Conservation (phyloP, 1,140 invertebrate species). For the Rhagoletis zephyria region DNA sequence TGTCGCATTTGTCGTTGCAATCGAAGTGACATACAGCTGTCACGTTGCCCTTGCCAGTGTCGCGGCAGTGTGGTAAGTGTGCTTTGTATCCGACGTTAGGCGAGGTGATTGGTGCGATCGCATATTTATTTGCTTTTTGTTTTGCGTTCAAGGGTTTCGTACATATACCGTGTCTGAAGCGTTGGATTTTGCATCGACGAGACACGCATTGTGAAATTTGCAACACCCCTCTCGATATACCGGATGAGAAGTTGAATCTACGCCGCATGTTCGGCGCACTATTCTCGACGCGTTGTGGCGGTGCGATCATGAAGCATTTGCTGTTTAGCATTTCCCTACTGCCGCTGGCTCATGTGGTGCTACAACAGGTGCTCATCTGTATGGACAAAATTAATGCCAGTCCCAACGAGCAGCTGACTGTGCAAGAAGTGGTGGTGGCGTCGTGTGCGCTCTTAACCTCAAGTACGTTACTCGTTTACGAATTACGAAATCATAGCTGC, state of each 20-base stretch:
- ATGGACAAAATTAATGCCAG: conserved; percentile 70
- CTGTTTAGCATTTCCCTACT: conserved; percentile 65
- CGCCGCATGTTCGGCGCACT: conserved; percentile 66
- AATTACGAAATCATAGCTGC: background rate
- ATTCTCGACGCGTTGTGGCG: conserved; percentile 65
- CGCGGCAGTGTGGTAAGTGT: conserved; percentile 69
- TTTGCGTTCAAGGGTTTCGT: conserved; percentile 63
- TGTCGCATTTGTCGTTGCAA: conserved; percentile 71
- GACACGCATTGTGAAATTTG: conserved; percentile 69
- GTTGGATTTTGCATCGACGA: conserved; percentile 68
- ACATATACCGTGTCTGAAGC: conserved; percentile 68
- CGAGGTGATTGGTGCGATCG: background rate
- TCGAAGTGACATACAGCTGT: conserved; percentile 67
- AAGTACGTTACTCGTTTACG: conserved; percentile 56
- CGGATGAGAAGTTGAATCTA: conserved; percentile 63
- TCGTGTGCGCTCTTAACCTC: conserved; percentile 68
- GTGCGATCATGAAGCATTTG: conserved; percentile 66
- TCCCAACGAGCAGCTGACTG: conserved; percentile 63
- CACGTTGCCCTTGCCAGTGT: conserved; percentile 67
- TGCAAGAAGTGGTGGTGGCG: conserved; percentile 67
- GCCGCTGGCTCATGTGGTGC: conserved; percentile 66
- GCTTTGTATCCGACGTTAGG: background rate
- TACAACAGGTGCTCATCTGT: conserved; percentile 68
- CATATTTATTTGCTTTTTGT: background rate
- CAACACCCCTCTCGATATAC: conserved; percentile 61